phyloP scores from a whole-genome alignment of 2,888 invertebrate genomes.

The Lasius platythorax region DNA sequence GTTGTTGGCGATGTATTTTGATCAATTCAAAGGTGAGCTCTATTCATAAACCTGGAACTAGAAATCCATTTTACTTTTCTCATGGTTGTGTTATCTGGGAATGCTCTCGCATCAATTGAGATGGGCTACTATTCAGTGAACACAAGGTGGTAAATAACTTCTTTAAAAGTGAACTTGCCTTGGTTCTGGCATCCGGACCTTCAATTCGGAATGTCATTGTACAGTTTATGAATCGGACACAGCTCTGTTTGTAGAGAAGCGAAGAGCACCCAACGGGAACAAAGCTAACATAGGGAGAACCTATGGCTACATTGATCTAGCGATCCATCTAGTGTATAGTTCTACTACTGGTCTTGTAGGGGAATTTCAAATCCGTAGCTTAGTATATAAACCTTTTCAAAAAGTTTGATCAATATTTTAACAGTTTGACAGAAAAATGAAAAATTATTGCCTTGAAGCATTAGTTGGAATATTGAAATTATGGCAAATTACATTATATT shows the following conservation, averaged over 20 bases:
- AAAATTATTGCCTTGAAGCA: background rate
- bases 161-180: constrained; percentile 41
- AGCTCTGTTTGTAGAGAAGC: constrained; percentile 22
- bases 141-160: constrained; percentile 40
- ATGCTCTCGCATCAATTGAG: constrained; percentile 28
- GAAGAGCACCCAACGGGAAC: constrained; percentile 17
- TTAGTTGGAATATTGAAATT: background rate
- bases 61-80: constrained; percentile 29
- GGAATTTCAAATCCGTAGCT: constrained; percentile 10
- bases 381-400: background rate
- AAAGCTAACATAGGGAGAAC: constrained; percentile 40
- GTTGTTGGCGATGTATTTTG: background rate
- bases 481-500: background rate
- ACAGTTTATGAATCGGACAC: constrained; percentile 38
- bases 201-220: constrained; percentile 44
- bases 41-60: constrained; percentile 13
- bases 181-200: constrained; percentile 21
- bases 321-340: constrained; percentile 32
- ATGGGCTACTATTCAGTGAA: constrained; percentile 17
- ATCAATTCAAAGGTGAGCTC: constrained; percentile 28
- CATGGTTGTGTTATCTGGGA: constrained; percentile 22
- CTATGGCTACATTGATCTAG: constrained; percentile 32
- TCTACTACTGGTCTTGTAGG: background rate
- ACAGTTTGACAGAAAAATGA: background rate
- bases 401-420: background rate